Conservation (phyloP, 1,140 invertebrate genomes). For the Drosophila hydei region DNA sequence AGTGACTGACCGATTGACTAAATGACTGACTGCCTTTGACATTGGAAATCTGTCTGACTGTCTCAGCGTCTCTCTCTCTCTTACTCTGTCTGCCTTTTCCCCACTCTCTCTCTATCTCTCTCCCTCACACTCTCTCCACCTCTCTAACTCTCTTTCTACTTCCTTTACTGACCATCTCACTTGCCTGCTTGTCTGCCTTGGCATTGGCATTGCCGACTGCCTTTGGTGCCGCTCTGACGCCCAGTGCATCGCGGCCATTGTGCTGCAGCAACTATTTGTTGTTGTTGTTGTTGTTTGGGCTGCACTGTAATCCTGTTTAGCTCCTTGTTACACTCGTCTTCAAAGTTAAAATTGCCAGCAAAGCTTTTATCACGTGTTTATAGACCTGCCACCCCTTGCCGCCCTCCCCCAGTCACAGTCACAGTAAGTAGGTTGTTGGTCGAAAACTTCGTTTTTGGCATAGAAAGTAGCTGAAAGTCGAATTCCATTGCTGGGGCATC, state of each 20-base stretch:
- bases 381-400: constrained; percentile 12
- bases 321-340: constrained; percentile 39
- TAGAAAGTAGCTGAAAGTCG: constrained; percentile 78
- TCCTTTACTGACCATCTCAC: not conserved
- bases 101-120: not conserved
- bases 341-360: constrained; percentile 77
- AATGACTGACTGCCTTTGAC: not conserved
- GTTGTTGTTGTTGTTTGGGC: constrained; percentile 25
- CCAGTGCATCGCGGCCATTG: constrained; percentile 15
- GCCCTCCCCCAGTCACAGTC: not conserved
- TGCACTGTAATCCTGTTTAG: constrained; percentile 40
- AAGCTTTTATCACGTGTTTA: constrained; percentile 80
- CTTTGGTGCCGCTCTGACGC: constrained; percentile 35
- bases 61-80: not conserved
- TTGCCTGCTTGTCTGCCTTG: constrained; percentile 31
- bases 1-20: not conserved
- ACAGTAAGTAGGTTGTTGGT: constrained; percentile 70
- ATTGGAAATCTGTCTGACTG: constrained; percentile 10
- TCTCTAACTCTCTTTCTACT: not conserved
- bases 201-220: constrained; percentile 21
- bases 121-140: not conserved
- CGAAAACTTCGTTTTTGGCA: constrained; percentile 69
- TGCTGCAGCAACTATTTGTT: constrained; percentile 16
- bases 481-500: constrained; percentile 56
- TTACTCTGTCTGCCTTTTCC: no score